Conservation (phyloP, 2,797 vertebrate species). For the Platyrinchus mystaceus region DNA sequence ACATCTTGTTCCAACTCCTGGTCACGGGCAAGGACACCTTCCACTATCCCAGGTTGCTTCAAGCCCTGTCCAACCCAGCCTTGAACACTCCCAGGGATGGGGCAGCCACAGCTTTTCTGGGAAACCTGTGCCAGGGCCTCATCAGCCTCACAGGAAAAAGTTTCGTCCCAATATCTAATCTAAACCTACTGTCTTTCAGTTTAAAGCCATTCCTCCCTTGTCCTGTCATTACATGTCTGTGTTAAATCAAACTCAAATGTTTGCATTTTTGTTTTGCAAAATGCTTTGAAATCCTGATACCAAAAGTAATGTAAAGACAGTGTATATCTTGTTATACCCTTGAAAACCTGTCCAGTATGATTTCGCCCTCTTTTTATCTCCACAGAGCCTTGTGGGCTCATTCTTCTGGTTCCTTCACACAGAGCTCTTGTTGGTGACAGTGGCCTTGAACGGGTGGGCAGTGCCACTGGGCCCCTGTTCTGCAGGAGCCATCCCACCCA, state of each 20-base stretch:
- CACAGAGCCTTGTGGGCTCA: not conserved
- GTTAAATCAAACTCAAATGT: not conserved
- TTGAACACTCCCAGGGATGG: not conserved
- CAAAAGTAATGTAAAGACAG: not conserved
- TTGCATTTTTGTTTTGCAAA: not conserved
- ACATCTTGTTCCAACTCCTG: rapidly evolving
- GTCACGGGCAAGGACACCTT: not conserved
- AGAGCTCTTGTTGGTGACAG: not conserved
- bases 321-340: not conserved
- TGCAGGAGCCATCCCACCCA: not conserved
- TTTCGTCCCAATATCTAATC: not conserved
- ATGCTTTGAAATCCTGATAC: not conserved
- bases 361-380: not conserved
- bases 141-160: rapidly evolving
- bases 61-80: rapidly evolving
- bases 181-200: not conserved
- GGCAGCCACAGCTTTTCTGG: not conserved
- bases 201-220: not conserved
- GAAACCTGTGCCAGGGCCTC: rapidly evolving
- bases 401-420: not conserved
- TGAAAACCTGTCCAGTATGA: not conserved
- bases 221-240: not conserved
- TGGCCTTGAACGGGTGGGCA: not conserved
- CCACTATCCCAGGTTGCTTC: rapidly evolving
- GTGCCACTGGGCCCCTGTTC: not conserved